Conservation (phyloP, 1,140 invertebrate genomes). For the Trachymyrmex septentrionalis region DNA sequence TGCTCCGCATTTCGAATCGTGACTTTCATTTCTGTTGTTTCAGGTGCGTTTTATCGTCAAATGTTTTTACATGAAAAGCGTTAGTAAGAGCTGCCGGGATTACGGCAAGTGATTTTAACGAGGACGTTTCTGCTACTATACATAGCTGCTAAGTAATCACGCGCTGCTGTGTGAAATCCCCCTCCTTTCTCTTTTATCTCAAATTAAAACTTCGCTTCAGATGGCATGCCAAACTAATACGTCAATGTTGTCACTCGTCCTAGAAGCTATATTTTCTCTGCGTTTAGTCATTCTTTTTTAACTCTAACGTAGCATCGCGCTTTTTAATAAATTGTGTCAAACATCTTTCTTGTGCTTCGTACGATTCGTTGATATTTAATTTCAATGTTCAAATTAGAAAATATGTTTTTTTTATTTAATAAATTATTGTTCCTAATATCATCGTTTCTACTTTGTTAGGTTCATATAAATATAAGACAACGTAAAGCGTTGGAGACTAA, state of each 20-base stretch:
- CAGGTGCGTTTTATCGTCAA: conserved; percentile 54
- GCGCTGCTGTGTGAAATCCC: conserved; percentile 13
- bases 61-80: conserved; percentile 48
- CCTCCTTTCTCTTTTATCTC: conserved; percentile 71
- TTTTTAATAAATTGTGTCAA: background rate
- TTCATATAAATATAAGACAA: background rate
- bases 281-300: background rate
- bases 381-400: background rate
- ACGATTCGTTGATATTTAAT: too few species aligned
- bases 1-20: conserved; percentile 9
- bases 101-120: conserved; percentile 64
- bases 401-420: background rate
- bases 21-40: conserved; percentile 54
- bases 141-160: conserved; percentile 59
- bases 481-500: background rate
- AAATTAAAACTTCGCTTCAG: conserved; percentile 71
- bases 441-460: background rate
- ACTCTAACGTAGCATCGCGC: background rate
- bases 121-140: conserved; percentile 45
- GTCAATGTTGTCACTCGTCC: conserved; percentile 29
- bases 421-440: background rate
- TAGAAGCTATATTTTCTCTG: conserved; percentile 20
- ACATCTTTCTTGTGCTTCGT: background rate
- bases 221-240: conserved; percentile 47
- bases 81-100: conserved; percentile 27